Evolutionary conservation across 2,888 invertebrate species (phyloP), one percentile per base, ranked within the genome.

Genomic region (Drosophila algonquin): DNA sequence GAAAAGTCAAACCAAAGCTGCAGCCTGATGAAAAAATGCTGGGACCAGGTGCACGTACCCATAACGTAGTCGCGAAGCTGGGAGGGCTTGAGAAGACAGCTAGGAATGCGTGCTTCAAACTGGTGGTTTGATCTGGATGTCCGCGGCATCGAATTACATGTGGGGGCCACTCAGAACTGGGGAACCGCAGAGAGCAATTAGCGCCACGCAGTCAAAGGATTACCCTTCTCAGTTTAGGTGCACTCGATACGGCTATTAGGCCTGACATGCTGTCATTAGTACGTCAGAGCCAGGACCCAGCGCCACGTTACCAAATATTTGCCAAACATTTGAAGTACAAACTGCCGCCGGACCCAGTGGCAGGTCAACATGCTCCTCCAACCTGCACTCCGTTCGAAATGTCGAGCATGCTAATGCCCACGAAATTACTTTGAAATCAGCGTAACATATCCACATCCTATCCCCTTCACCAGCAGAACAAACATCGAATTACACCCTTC

Each of bases 201-300:
- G 76, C 68, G 63, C 54, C 75, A 40, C 24, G 32, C 46, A 69
- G 63, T 52, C 64, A 65, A 64, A 55, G 73, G 55, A 69, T 73
- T 64, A 86, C 81, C 81, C 84, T 62, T 63, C 73, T 81, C 87
- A 81, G 80, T 55, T 73, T 64, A 35, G 58, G 60, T 65, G 55
- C 72, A 78, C 87, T 83, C 68, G 68, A 76, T 80, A 73, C 58
- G 84, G 79, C 68, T 71, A 86, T 86, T 86, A 83, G 69, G 73
- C 77, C 73, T 70, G 82, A 87, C 82, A 85, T 71, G 85, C 75
- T 75, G 81, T 81, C 79, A 62, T 75, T 79, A 65, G 35, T 44
- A 67, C 55, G 62, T 67, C 55, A 32, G 18, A 18, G 54, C 45
- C 57, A 30, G 58, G 18, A 18, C 57, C 45, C 57, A 30, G 58